A percentile compares a stretch with the other conserved stretches of the same genome.
Conservation (phyloP, 2,888 invertebrate genomes). For the Caenorhabditis sp. region DNA sequence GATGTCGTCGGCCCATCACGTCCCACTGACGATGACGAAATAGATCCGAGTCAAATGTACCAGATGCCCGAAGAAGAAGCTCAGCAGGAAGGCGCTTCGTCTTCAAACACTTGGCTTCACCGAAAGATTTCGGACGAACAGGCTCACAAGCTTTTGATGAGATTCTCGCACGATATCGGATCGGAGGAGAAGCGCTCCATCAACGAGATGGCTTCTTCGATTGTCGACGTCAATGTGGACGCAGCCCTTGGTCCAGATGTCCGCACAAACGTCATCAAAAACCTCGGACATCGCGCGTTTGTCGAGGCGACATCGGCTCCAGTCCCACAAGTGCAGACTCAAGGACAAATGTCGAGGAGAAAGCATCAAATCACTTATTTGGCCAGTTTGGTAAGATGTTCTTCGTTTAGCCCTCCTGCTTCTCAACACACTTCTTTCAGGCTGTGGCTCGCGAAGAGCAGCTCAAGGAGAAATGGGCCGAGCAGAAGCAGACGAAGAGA, state of each 20-base stretch:
- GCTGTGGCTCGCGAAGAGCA: slow-evolving; percentile 77
- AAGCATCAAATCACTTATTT: slow-evolving; percentile 79
- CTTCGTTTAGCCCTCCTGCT: no score
- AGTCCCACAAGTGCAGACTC: slow-evolving; percentile 55
- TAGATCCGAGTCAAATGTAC: slow-evolving; percentile 63
- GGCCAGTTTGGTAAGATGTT: slow-evolving; percentile 66
- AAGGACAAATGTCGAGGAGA: slow-evolving; percentile 69
- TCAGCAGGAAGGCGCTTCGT: background rate
- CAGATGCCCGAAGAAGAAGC: slow-evolving; percentile 36
- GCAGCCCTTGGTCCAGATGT: slow-evolving; percentile 74
- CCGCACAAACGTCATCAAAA: slow-evolving; percentile 70
- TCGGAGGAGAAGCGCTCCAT: slow-evolving; percentile 62
- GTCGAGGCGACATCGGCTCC: slow-evolving; percentile 55
- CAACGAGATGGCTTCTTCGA: slow-evolving; percentile 68
- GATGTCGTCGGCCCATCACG: slow-evolving; percentile 64
- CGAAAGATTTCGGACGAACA: slow-evolving; percentile 50
- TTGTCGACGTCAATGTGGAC: slow-evolving; percentile 77
- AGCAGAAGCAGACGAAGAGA: slow-evolving; percentile 70
- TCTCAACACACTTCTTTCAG: slow-evolving; percentile 60
- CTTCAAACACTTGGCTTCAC: slow-evolving; percentile 26
- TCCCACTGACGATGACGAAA: slow-evolving; percentile 48
- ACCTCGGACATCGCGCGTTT: slow-evolving; percentile 67
- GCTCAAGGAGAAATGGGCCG: slow-evolving; percentile 77
- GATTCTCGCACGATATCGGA: slow-evolving; percentile 66
- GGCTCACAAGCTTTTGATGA: slow-evolving; percentile 63